Percentiles rank a stretch among this genome's conserved stretches.
phyloP scores from a whole-genome alignment of 1,140 invertebrate species.

The Drosophila sulfurigaster region DNA sequence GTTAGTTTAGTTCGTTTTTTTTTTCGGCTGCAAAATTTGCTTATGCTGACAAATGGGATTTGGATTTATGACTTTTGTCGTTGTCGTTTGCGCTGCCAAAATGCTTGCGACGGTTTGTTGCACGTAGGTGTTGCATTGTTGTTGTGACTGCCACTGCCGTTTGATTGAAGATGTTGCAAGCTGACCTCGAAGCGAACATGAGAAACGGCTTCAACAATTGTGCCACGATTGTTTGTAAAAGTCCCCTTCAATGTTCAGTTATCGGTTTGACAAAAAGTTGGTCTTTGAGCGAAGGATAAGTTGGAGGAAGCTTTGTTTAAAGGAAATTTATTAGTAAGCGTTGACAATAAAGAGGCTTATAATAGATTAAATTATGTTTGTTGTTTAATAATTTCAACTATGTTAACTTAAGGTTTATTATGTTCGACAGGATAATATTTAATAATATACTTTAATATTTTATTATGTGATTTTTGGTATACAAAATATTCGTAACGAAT shows the following conservation, averaged over 20 bases:
- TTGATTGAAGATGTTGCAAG: constrained; percentile 81
- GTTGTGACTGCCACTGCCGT: constrained; percentile 43
- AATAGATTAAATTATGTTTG: too few relatives aligned
- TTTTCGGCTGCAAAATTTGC: constrained; percentile 76
- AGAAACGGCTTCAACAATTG: constrained; percentile 50
- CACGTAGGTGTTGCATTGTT: constrained; percentile 69
- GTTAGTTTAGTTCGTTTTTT: constrained; percentile 19
- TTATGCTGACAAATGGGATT: constrained; percentile 83
- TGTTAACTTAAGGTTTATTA: too few relatives aligned
- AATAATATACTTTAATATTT: too few relatives aligned
- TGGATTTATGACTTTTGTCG: constrained; percentile 78
- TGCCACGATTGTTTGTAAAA: constrained; percentile 17
- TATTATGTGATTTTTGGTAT: too few relatives aligned
- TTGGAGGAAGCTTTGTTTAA: background rate
- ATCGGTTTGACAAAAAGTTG: background rate
- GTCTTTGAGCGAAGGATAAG: background rate
- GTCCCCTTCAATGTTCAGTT: constrained; percentile 42
- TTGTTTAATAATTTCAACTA: too few relatives aligned
- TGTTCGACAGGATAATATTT: too few relatives aligned
- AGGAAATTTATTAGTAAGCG: background rate
- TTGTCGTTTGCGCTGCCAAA: constrained; percentile 36
- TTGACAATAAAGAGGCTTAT: background rate
- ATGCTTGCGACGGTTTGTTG: constrained; percentile 41
- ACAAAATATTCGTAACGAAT: too few relatives aligned
- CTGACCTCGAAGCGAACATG: constrained; percentile 71